phyloP scores from a whole-genome alignment of 2,797 vertebrate genomes.

The Eupleurogrammus muticus region DNA sequence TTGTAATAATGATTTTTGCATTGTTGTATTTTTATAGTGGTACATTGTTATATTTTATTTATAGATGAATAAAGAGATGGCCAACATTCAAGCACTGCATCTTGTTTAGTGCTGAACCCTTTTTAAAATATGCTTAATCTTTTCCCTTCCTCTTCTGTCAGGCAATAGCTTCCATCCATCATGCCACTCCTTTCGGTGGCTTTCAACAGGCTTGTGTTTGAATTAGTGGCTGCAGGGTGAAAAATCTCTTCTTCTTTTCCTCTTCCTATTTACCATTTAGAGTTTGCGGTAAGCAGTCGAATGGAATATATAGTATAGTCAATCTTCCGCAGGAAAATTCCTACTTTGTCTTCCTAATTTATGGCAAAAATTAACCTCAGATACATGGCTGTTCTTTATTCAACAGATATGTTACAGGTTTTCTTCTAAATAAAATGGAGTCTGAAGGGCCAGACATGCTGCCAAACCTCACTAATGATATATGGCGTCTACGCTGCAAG shows the following conservation, averaged over 20 bases:
- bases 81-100: not conserved
- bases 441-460: constrained; percentile 40
- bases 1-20: not conserved
- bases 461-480: constrained; percentile 60
- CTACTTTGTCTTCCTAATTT: constrained; percentile 62
- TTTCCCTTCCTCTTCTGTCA: constrained; percentile 9
- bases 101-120: not conserved
- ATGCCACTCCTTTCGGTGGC: constrained; percentile 29
- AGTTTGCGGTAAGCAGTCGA: constrained; percentile 29
- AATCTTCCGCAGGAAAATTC: constrained; percentile 37
- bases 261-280: constrained; percentile 41
- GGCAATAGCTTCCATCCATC: constrained; percentile 50
- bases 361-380: constrained; percentile 50
- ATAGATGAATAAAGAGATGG: not conserved
- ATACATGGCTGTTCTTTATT: constrained; percentile 46
- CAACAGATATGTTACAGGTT: constrained; percentile 62
- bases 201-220: constrained; percentile 42
- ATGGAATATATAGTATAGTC: constrained; percentile 39
- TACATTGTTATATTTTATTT: not conserved
- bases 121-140: constrained; percentile 14
- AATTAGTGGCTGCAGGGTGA: constrained; percentile 41
- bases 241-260: constrained; percentile 39
- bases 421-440: constrained; percentile 61
- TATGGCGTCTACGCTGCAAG: constrained; percentile 54
- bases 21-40: constrained; percentile 4